These are phyloP conservation scores for Schizopygopsis pylzovi DNA, from an alignment of 2,797 vertebrate genomes.

Conservation along the genomic window DNA sequence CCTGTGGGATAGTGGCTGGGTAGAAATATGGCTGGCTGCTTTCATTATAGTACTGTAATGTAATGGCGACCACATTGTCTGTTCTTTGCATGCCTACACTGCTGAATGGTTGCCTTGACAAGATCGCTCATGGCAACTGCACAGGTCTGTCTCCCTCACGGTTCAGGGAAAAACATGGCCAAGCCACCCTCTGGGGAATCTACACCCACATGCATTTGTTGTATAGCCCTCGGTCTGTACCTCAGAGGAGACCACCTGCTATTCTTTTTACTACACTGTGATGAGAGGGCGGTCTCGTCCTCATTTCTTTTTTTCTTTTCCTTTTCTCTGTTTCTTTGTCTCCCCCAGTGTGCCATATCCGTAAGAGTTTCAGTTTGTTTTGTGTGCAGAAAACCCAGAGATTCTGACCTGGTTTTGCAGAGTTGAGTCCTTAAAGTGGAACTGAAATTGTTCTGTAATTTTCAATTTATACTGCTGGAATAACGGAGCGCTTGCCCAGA, in stretches of 20 bases:
- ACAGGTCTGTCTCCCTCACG: slow-evolving; percentile 52
- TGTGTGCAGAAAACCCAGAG: slow-evolving; percentile 24
- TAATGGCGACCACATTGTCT: slow-evolving; percentile 25
- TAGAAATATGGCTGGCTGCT: slow-evolving; percentile 39
- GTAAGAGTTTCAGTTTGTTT: slow-evolving; percentile 1
- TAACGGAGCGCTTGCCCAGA: neutral
- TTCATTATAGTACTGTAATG: slow-evolving; percentile 37
- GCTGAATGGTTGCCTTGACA: slow-evolving; percentile 57
- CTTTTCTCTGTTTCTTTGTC: slow-evolving; percentile 33
- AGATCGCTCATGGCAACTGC: slow-evolving; percentile 61
- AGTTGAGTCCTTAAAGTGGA: neutral
- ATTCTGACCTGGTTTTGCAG: slow-evolving; percentile 25
- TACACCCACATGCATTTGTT: slow-evolving; percentile 31
- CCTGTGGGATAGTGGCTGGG: neutral
- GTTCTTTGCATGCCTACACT: slow-evolving; percentile 58
- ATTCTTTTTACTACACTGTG: slow-evolving; percentile 24
- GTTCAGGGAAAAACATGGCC: slow-evolving; percentile 55
- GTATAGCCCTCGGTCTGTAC: slow-evolving; percentile 40
- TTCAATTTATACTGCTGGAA: neutral
- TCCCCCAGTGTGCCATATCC: neutral
- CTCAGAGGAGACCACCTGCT: slow-evolving; percentile 49
- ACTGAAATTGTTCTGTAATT: neutral
- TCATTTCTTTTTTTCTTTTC: slow-evolving; percentile 31
- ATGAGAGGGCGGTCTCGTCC: slow-evolving; percentile 12
- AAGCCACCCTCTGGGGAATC: slow-evolving; percentile 51